Evolutionary conservation across 2,113 vertebrate species (phyloP), one percentile per base, ranked within the genome.

Genomic region (Vicugna pacos): DNA sequence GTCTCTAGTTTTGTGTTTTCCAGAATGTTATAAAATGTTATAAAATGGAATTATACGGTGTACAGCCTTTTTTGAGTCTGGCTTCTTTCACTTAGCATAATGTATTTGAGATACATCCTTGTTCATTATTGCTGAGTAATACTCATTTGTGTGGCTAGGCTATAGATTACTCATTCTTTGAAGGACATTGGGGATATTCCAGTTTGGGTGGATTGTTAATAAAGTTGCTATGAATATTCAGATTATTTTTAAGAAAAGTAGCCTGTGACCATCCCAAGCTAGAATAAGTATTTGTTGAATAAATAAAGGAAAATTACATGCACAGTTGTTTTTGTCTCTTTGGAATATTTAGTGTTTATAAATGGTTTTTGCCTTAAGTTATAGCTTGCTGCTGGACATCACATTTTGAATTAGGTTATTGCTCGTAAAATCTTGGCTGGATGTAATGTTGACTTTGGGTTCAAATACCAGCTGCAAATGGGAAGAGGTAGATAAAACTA

Each of bases 321-420:
- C 60, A 26, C 30, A 64, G 2, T 75, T 81, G 5, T 82, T 35
- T 92, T 64, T 60, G 42, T 88, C 30, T 91, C 48, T 13, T 93
- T 77, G 35, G 69, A 88, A 92, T 38, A 75, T 89, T 58, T 32
- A n/a, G 69, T 87, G 22, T 87, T 87, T 81, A 26, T 54, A 87
- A 46, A 16, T 95, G 38, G n/a, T 42, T 83, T 87, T 82, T 88
- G 69, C 50, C 17, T 32, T 42, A 65, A 77, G 30, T 5, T 46
- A 26, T 92, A 42, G 48, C 24, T 93, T 89, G 14, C 26, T 77
- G 12, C 26, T 93, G 17, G 30, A 77, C 11, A 58, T 35, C 32
- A 64, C 58, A 58, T 69, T 81, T 91, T 93, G 15, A 93, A 88
- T 60, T 97, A 54, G 38, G 60, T 75, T 91, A 72, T 90, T 87